A percentile compares a stretch with the other conserved stretches of the same genome.
phyloP scores from a whole-genome alignment of 2,888 invertebrate genomes.

The Pilophorus perplexus region DNA sequence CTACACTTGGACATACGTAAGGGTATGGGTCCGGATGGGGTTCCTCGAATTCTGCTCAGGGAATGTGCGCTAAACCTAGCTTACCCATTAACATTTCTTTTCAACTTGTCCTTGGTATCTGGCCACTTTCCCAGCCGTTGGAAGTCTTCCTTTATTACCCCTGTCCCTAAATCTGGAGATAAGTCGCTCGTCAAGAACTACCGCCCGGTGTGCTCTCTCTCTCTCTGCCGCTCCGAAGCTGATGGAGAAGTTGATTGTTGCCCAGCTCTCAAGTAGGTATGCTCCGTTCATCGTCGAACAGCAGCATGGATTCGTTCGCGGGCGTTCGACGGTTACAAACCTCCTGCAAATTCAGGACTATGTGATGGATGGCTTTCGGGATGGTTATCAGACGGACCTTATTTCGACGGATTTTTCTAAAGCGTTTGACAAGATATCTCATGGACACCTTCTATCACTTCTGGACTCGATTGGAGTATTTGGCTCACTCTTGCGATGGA shows the following conservation, averaged over 20 bases:
- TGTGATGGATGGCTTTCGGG: background rate
- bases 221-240: background rate
- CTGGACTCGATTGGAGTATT: background rate
- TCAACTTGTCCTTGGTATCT: constrained; percentile 6
- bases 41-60: constrained; percentile 41
- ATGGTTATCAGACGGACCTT: constrained; percentile 1
- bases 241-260: constrained; percentile 1
- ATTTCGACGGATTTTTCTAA: constrained; percentile 2
- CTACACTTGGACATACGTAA: background rate
- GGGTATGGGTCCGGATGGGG: constrained; percentile 42
- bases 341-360: background rate
- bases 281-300: background rate
- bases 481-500: constrained; percentile 4
- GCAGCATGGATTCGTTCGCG: constrained; percentile 3
- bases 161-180: background rate
- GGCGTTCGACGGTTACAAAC: constrained; percentile 1
- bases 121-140: constrained; percentile 9
- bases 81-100: background rate
- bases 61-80: constrained; percentile 17
- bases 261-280: background rate
- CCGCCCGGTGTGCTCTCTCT: background rate
- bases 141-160: no score
- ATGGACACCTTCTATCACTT: background rate
- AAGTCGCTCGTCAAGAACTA: background rate
- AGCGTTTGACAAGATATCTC: constrained; percentile 8